These are phyloP conservation scores for Rhinoptilus africanus DNA, from an alignment of 2,113 vertebrate genomes.

Conservation along the genomic window DNA sequence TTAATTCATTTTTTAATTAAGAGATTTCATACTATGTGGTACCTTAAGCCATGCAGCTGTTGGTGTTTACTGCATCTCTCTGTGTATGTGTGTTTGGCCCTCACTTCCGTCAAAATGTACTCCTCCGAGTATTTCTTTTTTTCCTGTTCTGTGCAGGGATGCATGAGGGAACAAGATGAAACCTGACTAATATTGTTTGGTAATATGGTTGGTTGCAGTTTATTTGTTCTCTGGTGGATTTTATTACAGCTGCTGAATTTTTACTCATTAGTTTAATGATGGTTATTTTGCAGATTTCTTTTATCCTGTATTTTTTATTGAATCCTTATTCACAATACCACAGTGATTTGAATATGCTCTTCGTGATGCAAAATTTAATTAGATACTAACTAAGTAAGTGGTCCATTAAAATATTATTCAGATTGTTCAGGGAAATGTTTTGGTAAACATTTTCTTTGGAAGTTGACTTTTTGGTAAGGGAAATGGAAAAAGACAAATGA, in stretches of 20 bases:
- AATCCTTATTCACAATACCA: constrained; percentile 57
- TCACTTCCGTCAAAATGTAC: neutral
- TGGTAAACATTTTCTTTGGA: constrained; percentile 56
- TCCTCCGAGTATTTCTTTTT: constrained; percentile 24
- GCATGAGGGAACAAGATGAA: constrained; percentile 23
- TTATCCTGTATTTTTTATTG: constrained; percentile 61
- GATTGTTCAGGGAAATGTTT: constrained; percentile 54
- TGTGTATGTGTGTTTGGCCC: neutral
- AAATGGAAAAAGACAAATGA: constrained; percentile 43
- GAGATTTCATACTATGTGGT: constrained; percentile 16
- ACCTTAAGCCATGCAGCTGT: constrained; percentile 54
- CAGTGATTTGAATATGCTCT: constrained; percentile 52
- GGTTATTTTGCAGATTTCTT: constrained; percentile 61
- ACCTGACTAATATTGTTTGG: constrained; percentile 57
- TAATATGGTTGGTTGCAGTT: constrained; percentile 41
- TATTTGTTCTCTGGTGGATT: constrained; percentile 61
- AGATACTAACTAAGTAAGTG: constrained; percentile 53
- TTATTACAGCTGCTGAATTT: constrained; percentile 58
- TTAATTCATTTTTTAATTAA: constrained; percentile 65
- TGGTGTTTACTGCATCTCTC: constrained; percentile 28
- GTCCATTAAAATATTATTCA: constrained; percentile 63
- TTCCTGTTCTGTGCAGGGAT: neutral
- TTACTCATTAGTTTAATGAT: constrained; percentile 67
- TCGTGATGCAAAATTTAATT: constrained; percentile 60
- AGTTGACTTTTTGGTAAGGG: constrained; percentile 44